Conservation (phyloP, 2,888 invertebrate genomes). For the Urechis unicinctus region DNA sequence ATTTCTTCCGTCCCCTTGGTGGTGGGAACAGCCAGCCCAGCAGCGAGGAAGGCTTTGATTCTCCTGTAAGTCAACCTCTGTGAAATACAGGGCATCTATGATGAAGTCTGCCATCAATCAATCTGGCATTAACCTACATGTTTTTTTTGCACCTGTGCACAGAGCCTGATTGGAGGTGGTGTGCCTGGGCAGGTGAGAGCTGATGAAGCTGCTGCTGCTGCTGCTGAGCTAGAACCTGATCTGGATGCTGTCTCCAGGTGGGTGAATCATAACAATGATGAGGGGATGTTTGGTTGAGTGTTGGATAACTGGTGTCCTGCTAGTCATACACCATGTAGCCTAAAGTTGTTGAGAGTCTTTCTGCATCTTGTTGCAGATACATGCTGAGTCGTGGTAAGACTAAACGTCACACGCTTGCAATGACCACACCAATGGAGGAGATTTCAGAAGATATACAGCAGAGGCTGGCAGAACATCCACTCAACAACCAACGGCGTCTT, state of each 20-base stretch:
- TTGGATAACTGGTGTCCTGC: no score
- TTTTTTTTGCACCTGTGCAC: background rate
- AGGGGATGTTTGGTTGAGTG: no score
- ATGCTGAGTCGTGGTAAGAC: conserved; percentile 69
- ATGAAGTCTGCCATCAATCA: no score
- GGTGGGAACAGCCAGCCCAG: conserved; percentile 54
- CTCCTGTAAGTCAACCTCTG: no score
- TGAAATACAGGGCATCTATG: no score
- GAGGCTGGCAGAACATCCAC: conserved; percentile 48
- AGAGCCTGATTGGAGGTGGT: background rate
- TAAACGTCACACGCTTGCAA: conserved; percentile 72
- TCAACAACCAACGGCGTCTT: no score
- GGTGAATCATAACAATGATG: no score
- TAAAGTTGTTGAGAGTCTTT: no score
- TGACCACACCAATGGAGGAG: conserved; percentile 58
- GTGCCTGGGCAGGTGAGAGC: background rate
- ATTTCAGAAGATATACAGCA: conserved; percentile 55
- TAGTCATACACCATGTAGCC: no score
- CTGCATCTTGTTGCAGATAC: conserved; percentile 57
- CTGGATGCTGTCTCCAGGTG: conserved; percentile 4
- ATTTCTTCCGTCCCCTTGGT: background rate
- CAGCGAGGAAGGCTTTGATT: conserved; percentile 54
- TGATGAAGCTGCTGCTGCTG: background rate
- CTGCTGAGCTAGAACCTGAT: conserved; percentile 48
- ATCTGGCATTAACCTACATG: no score